A percentile compares a stretch with the other conserved stretches of the same genome.
phyloP scores from a whole-genome alignment of 2,888 invertebrate genomes.

The Hirtodrosophila cameraria region DNA sequence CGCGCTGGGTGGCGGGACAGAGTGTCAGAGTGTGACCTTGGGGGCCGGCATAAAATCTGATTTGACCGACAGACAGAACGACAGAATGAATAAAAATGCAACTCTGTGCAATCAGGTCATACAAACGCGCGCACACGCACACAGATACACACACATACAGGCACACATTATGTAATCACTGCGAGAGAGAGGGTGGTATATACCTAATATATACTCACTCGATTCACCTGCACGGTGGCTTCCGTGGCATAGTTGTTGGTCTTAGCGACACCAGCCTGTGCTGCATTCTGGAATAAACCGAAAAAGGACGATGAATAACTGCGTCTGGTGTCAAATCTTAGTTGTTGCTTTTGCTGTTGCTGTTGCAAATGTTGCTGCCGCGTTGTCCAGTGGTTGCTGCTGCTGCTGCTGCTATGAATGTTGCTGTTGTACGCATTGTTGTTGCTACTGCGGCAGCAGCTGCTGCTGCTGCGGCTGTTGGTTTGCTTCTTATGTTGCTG shows the following conservation, averaged over 20 bases:
- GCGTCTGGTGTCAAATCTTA: constrained; percentile 46
- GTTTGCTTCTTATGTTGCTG: constrained; percentile 34
- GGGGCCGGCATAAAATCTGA: constrained; percentile 16
- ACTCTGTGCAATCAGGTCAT: constrained; percentile 57
- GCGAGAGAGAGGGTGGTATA: background rate
- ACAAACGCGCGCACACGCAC: constrained; percentile 5
- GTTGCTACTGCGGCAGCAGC: constrained; percentile 16
- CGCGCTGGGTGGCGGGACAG: constrained; percentile 25
- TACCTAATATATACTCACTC: constrained; percentile 74
- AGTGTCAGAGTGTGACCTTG: constrained; percentile 38
- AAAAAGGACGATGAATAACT: constrained; percentile 82
- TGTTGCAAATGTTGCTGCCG: constrained; percentile 40
- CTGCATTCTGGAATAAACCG: constrained; percentile 83
- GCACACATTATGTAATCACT: constrained; percentile 66
- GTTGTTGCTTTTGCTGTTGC: too few species aligned
- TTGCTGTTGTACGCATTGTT: constrained; percentile 6
- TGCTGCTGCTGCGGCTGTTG: constrained; percentile 22
- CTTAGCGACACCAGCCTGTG: constrained; percentile 77
- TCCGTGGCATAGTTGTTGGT: constrained; percentile 84
- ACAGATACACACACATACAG: constrained; percentile 9
- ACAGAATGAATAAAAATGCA: constrained; percentile 45
- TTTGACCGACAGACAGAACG: background rate
- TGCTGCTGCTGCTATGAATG: constrained; percentile 24
- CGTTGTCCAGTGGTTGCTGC: constrained; percentile 32
- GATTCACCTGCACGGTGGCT: constrained; percentile 83